Evolutionary conservation across 2,888 invertebrate species (phyloP).

Genomic region (Gasteruption jaculator): DNA sequence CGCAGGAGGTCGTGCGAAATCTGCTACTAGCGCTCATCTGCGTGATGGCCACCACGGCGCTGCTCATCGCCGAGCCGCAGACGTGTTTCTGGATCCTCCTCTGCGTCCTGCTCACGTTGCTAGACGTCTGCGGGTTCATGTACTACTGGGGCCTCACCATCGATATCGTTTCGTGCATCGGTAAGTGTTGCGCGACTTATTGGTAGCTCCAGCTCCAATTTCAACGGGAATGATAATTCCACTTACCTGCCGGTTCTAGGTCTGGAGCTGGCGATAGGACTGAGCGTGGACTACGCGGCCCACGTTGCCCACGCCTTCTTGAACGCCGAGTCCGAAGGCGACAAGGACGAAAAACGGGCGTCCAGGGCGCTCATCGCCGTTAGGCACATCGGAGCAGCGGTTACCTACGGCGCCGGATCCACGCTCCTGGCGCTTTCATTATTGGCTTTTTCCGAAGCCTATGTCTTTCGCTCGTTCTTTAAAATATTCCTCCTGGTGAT

Average conservation of each 20-base stretch:
- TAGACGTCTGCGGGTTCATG: conserved; percentile 74
- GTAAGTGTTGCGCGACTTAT: conserved; percentile 46
- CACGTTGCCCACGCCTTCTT: conserved; percentile 79
- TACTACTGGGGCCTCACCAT: conserved; percentile 78
- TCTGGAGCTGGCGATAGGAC: conserved; percentile 73
- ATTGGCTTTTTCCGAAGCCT: conserved; percentile 67
- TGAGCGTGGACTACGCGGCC: conserved; percentile 81
- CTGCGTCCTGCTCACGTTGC: conserved; percentile 69
- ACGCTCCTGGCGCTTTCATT: conserved; percentile 70
- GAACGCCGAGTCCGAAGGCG: conserved; percentile 57
- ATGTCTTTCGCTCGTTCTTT: conserved; percentile 72
- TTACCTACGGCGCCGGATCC: conserved; percentile 73
- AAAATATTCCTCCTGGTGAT: conserved; percentile 76
- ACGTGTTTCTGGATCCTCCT: conserved; percentile 76
- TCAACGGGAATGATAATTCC: neutral
- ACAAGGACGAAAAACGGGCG: conserved; percentile 48
- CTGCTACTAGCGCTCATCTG: conserved; percentile 70
- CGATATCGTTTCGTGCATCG: conserved; percentile 77
- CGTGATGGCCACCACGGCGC: conserved; percentile 73
- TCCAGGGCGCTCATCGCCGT: conserved; percentile 62
- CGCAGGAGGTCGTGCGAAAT: conserved; percentile 71
- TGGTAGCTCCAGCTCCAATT: conserved; percentile 2
- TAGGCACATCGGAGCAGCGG: conserved; percentile 70
- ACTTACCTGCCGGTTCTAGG: conserved; percentile 26
- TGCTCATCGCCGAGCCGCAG: conserved; percentile 72